Conservation (phyloP, 2,797 vertebrate genomes). For the Epinephelus awoara region DNA sequence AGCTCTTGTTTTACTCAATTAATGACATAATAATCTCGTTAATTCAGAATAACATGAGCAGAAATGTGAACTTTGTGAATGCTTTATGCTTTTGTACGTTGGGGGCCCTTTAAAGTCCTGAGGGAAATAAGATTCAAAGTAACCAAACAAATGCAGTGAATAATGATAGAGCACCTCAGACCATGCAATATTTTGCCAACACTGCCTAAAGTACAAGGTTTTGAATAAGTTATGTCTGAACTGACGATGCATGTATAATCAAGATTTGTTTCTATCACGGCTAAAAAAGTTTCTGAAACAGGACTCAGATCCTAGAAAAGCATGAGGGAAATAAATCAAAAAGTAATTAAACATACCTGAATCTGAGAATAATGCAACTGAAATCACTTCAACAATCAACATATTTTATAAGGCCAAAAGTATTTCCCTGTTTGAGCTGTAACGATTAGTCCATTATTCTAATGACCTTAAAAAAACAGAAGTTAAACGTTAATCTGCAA, state of each 20-base stretch:
- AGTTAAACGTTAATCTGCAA: too few species aligned
- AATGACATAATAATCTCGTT: too few species aligned
- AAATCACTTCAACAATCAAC: neutral
- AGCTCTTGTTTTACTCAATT: too few species aligned
- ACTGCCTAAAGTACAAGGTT: neutral
- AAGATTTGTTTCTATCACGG: neutral
- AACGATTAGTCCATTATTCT: neutral
- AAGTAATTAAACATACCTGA: neutral
- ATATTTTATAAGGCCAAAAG: neutral
- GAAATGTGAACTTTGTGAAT: too few species aligned
- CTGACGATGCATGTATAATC: neutral
- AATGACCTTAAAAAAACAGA: too few species aligned
- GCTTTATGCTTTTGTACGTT: too few species aligned
- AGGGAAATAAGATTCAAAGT: neutral
- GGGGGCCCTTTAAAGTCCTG: neutral
- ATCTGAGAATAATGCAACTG: neutral
- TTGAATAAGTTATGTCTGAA: slow-evolving; percentile 1
- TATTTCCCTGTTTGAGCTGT: neutral
- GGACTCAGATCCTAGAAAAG: neutral
- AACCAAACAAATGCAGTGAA: slow-evolving; percentile 19
- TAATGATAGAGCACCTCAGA: neutral
- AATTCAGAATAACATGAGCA: too few species aligned
- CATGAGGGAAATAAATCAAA: neutral
- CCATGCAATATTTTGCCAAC: neutral
- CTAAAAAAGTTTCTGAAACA: neutral